These are phyloP conservation scores for Yponomeuta malinellus DNA, from an alignment of 2,888 invertebrate species.

Conservation along the genomic window DNA sequence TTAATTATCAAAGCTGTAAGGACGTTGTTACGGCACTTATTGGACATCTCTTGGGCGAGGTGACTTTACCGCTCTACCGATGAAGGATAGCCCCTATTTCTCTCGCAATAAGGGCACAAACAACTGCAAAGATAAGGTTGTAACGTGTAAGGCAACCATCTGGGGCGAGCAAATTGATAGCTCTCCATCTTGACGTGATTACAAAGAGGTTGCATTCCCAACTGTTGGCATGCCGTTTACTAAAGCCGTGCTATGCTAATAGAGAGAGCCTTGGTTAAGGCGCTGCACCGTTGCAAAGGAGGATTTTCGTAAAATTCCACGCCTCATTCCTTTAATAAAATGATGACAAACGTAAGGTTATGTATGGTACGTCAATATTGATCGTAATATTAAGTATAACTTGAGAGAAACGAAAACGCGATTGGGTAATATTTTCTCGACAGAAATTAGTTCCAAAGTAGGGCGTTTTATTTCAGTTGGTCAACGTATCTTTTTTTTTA, in stretches of 20 bases:
- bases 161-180: conserved; percentile 17
- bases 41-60: neutral
- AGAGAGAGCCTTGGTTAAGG: too few species aligned
- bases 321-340: too few species aligned
- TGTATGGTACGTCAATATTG: too few species aligned
- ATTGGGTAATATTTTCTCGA: too few species aligned
- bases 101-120: neutral
- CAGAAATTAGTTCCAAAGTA: too few species aligned
- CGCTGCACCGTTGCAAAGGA: too few species aligned
- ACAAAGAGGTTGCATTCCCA: conserved; percentile 19
- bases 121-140: neutral
- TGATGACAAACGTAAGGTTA: too few species aligned
- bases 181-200: conserved; percentile 17
- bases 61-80: neutral
- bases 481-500: too few species aligned
- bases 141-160: conserved; percentile 1
- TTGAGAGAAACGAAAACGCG: too few species aligned
- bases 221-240: conserved; percentile 7
- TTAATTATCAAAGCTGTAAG: neutral
- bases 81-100: neutral
- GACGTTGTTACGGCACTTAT: neutral
- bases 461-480: too few species aligned
- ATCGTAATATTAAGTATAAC: too few species aligned
- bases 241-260: neutral
- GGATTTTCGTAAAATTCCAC: too few species aligned